A percentile compares a stretch with the other conserved stretches of the same genome.
phyloP scores from a whole-genome alignment of 2,888 invertebrate species.

The Oxytorus armatus region DNA sequence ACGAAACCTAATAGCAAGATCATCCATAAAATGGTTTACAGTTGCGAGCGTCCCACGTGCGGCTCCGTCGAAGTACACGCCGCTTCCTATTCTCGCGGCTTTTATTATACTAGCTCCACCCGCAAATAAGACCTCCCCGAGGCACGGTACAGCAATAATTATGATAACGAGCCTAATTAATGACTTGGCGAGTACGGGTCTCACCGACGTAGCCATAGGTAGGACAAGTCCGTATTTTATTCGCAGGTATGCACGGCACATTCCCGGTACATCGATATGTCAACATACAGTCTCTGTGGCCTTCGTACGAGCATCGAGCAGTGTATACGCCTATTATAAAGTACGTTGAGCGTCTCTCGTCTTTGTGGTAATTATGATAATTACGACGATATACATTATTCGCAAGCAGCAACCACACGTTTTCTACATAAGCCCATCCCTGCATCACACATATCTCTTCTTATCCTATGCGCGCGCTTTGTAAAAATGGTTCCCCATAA shows the following conservation, averaged over 20 bases:
- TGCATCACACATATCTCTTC: neutral
- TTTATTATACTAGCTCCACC: neutral
- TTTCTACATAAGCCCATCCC: neutral
- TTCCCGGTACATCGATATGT: slow-evolving; percentile 33
- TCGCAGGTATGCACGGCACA: neutral
- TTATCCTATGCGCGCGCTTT: neutral
- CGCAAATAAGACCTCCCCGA: neutral
- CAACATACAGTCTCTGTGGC: slow-evolving; percentile 24
- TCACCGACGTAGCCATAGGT: slow-evolving; percentile 1
- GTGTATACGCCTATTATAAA: neutral
- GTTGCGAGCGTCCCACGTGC: neutral
- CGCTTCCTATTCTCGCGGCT: neutral
- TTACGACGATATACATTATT: slow-evolving; percentile 20
- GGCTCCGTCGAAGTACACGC: neutral
- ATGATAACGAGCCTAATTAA: slow-evolving; percentile 57
- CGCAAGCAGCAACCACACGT: neutral
- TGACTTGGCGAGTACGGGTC: slow-evolving; percentile 29
- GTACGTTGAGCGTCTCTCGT: slow-evolving; percentile 16
- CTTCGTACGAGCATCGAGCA: slow-evolving; percentile 22
- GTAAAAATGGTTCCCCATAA: neutral
- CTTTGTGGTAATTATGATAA: slow-evolving; percentile 51
- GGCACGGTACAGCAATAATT: slow-evolving; percentile 38
- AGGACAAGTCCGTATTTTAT: slow-evolving; percentile 31
- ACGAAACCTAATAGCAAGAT: neutral
- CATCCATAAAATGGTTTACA: neutral